phyloP scores from a whole-genome alignment of 2,797 vertebrate genomes.

The Myiotriccus ornatus region DNA sequence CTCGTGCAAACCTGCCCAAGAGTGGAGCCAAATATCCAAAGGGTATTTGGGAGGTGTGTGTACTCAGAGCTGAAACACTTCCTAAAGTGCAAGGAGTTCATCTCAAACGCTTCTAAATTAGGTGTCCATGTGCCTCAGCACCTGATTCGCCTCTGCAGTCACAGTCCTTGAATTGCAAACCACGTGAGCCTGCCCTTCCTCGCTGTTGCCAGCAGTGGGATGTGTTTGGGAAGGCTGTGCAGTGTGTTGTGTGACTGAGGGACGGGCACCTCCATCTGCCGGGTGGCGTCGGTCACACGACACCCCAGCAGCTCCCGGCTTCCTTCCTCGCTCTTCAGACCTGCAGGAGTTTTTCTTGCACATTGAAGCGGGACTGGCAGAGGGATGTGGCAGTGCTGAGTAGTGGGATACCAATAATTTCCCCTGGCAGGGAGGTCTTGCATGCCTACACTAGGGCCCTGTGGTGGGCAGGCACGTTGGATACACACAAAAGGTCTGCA shows the following conservation, averaged over 20 bases:
- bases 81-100: not conserved
- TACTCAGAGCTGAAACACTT: not conserved
- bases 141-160: not conserved
- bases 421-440: not conserved
- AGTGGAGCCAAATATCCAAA: not conserved
- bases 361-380: not conserved
- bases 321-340: not conserved
- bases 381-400: not conserved
- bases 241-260: not conserved
- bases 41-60: not conserved
- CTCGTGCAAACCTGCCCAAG: not conserved
- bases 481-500: not conserved
- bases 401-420: not conserved
- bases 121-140: not conserved
- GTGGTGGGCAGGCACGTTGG: accelerated
- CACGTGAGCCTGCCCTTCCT: not conserved
- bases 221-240: not conserved
- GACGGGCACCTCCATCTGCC: not conserved
- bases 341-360: not conserved
- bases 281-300: not conserved
- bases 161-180: not conserved
- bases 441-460: not conserved
- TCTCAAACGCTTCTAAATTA: not conserved
- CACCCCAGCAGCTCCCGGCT: not conserved
- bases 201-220: not conserved